Percentiles rank a stretch among this genome's conserved stretches.
These are phyloP conservation scores for Lucilia cuprina DNA, from an alignment of 1,140 invertebrate species.

Conservation along the genomic window DNA sequence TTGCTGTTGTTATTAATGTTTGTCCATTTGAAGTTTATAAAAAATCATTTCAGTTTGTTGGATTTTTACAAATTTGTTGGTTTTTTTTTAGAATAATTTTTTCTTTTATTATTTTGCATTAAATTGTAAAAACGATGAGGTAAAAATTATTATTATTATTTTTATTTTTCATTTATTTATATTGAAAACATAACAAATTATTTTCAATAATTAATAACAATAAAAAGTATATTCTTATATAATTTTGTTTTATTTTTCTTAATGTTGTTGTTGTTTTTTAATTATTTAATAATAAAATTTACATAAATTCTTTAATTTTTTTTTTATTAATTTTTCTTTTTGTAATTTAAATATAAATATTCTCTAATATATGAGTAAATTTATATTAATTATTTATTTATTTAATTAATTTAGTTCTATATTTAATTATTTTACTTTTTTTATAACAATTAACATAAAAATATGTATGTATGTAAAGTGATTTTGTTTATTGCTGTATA, in stretches of 20 bases:
- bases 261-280: background rate
- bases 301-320: conserved; percentile 28
- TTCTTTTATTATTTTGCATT: conserved; percentile 7
- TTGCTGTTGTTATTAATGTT: background rate
- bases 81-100: conserved; percentile 26
- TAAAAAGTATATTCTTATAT: conserved; percentile 17
- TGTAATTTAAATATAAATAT: background rate
- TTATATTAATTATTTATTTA: background rate
- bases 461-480: conserved; percentile 14
- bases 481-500: conserved; percentile 4
- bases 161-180: conserved; percentile 8
- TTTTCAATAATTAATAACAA: conserved; percentile 28
- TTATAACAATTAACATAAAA: background rate
- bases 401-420: background rate
- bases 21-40: background rate
- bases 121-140: conserved; percentile 30
- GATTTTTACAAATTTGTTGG: background rate
- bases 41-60: background rate
- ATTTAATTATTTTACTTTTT: background rate
- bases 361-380: conserved; percentile 10
- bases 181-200: conserved; percentile 25
- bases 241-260: background rate
- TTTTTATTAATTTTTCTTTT: background rate
- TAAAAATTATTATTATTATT: conserved; percentile 33
- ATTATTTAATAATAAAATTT: conserved; percentile 23